Conservation (phyloP, 1,140 invertebrate genomes). For the Drosophila erecta region DNA sequence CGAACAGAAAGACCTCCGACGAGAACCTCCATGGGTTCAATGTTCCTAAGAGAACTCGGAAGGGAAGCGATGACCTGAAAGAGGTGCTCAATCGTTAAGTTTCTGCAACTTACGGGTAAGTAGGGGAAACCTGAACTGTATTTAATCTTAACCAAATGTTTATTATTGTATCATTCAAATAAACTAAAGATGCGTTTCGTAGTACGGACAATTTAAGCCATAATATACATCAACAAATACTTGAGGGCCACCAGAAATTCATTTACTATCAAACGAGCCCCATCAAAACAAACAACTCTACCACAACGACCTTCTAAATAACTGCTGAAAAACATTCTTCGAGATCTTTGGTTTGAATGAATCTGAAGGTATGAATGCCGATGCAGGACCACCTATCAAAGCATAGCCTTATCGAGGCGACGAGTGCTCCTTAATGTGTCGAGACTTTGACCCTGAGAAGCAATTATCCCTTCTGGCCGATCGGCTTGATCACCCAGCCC, state of each 20-base stretch:
- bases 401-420: constrained; percentile 50
- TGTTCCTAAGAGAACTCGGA: constrained; percentile 22
- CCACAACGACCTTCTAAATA: constrained; percentile 2
- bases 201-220: too few species aligned
- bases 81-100: neutral
- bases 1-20: constrained; percentile 23
- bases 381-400: constrained; percentile 45
- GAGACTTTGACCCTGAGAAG: constrained; percentile 59
- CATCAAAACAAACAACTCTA: constrained; percentile 2
- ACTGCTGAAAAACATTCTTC: neutral
- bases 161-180: neutral
- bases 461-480: constrained; percentile 63
- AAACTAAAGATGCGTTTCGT: too few species aligned
- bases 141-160: neutral
- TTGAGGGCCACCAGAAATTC: neutral
- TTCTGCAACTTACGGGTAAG: too few species aligned
- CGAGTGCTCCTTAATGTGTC: constrained; percentile 57
- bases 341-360: neutral
- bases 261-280: constrained; percentile 2
- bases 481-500: constrained; percentile 21
- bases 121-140: neutral
- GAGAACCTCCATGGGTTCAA: constrained; percentile 34
- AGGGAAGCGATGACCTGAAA: constrained; percentile 29
- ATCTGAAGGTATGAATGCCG: constrained; percentile 2
- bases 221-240: neutral